Base-by-base conservation (phyloP, 1,140 invertebrate species). In the Nasonia giraulti region DNA sequence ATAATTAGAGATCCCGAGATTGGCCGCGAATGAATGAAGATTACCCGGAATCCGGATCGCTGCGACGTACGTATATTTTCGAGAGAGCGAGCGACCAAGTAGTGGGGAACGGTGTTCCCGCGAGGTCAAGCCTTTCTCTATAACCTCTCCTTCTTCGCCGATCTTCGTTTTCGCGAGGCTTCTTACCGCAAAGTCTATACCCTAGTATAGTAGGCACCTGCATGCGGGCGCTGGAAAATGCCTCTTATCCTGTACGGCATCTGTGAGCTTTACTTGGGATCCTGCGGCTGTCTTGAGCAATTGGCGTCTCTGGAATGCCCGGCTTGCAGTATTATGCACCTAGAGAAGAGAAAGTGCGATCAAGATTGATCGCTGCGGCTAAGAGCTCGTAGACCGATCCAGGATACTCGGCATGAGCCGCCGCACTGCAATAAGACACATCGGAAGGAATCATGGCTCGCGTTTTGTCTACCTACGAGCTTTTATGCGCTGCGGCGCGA, bases 11-110 rank as follows among this genome's bases (percentile, higher is more conserved):
- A 66, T 66, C 12, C 55, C 47, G 2, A 75, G 81, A 82, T 74
- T 82, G 50, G 20, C 81, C 33, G 14, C 44, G 37, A 78, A 78
- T 78, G 82, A 83, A 83, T 83, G 82, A 83, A 83, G 75, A 69
- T 83, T 83, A 69, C 75, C 27, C 20, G 33, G 75, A 83, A 77
- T 78, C 14, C 27, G 75, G 8, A 83, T 76, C 74, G 55, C 11
- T 44, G 66, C 20, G 17, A 0, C 17, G 17, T n/a, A 62, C 20
- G 7, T 62, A 62, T n/a, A 62, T 55, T 55, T 55, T 17, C 5
- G 55, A 62, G 55, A 20, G 55, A n/a, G 20, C 55, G 55, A 5
- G 55, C 55, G 20, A 2, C 4, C 20, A 20, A n/a, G 55, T 17
- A 8, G 40, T 44, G 33, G 33, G 33, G 33, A 37, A 44, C 40